Base-by-base conservation (phyloP, 2,888 invertebrate genomes). In the Urechis unicinctus region DNA sequence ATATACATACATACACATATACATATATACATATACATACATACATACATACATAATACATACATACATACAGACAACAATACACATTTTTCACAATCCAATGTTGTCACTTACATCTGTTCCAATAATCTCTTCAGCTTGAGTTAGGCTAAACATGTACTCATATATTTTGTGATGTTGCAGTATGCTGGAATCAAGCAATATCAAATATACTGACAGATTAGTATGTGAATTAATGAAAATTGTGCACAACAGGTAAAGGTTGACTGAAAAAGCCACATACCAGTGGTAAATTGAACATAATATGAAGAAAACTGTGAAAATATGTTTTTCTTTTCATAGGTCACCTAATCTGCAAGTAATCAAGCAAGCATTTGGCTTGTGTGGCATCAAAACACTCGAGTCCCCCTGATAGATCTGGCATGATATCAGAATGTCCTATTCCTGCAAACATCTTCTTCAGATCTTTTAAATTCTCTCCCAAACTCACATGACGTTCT, bases 61-160 rank as follows among this genome's bases (percentile, higher is more conserved):
- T n/a, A n/a, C n/a, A n/a, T n/a, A n/a, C n/a, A n/a, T n/a, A n/a
- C n/a, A n/a, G n/a, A n/a, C n/a, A n/a, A n/a, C n/a, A n/a, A n/a
- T n/a, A n/a, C n/a, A n/a, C n/a, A n/a, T n/a, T n/a, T n/a, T n/a
- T n/a, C n/a, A n/a, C n/a, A n/a, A n/a, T n/a, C n/a, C n/a, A n/a
- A n/a, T n/a, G n/a, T n/a, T n/a, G n/a, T 36, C 45, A 59, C 65
- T 67, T 67, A 73, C 74, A 68, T 74, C 72, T 42, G 68, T 66
- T 9, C 72, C 71, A 54, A 75, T 73, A 22, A 72, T 72, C 62
- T 75, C 75, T 60, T 74, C 72, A 43, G 70, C 68, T 66, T 73
- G 75, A 25, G 67, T 64, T 48, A 68, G 66, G 26, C 64, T 63
- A 56, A 73, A 73, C 66, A 74, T 64, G 59, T 64, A 73, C 56